These are phyloP conservation scores for Colius striatus DNA, from an alignment of 2,113 vertebrate genomes.

Conservation along the genomic window DNA sequence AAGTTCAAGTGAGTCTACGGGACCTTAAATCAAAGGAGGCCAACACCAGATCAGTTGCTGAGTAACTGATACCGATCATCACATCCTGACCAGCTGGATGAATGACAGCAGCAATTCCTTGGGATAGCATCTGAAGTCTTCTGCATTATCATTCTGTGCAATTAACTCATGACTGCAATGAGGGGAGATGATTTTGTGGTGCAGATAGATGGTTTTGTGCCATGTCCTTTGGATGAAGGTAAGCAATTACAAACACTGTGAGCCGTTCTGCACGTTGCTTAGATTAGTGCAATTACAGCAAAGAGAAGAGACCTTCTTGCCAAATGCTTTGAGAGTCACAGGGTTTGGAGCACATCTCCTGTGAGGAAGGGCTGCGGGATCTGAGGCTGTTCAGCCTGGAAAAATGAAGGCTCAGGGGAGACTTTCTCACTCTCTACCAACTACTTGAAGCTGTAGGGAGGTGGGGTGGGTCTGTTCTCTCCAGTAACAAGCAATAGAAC, in stretches of 20 bases:
- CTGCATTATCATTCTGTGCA: background rate
- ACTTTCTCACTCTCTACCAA: no score
- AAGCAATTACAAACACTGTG: background rate
- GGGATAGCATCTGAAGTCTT: slow-evolving; percentile 13
- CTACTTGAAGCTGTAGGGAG: no score
- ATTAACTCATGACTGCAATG: background rate
- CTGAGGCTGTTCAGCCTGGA: no score
- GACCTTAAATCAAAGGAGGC: slow-evolving; percentile 36
- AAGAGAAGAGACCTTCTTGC: background rate
- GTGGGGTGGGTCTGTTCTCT: no score
- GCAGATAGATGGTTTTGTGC: background rate
- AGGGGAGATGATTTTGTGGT: background rate
- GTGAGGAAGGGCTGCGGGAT: no score
- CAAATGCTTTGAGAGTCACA: slow-evolving; percentile 39
- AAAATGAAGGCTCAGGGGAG: no score
- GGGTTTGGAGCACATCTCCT: no score
- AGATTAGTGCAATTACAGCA: background rate
- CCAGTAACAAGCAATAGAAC: no score
- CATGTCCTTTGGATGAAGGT: background rate
- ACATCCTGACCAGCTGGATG: slow-evolving; percentile 43
- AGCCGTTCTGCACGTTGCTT: background rate
- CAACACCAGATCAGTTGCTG: slow-evolving; percentile 25
- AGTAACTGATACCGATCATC: slow-evolving; percentile 56
- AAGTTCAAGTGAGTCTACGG: background rate
- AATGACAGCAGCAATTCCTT: slow-evolving; percentile 52